Percentiles rank a stretch among this genome's conserved stretches.
Conservation (phyloP, 2,888 invertebrate genomes). For the Cylloceria caligata region DNA sequence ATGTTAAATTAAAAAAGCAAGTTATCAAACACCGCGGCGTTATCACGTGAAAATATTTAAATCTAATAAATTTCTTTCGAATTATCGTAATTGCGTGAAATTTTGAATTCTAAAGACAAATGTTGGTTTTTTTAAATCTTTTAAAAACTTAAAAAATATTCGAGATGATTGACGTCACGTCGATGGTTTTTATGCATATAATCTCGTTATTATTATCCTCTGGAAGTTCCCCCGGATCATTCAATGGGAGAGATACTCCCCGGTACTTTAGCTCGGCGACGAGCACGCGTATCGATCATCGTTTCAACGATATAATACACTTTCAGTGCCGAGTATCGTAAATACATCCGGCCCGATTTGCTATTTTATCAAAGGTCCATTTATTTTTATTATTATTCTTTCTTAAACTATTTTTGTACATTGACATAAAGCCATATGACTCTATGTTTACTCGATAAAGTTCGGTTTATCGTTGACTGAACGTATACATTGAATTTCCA, state of each 20-base stretch:
- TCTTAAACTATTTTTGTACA: no score
- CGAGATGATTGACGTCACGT: constrained; percentile 45
- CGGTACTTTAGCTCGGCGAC: constrained; percentile 18
- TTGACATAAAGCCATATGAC: neutral
- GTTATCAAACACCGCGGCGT: no score
- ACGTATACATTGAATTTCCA: constrained; percentile 20
- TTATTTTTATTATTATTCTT: neutral
- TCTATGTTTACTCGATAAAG: constrained; percentile 12
- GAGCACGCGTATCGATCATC: constrained; percentile 37
- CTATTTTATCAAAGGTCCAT: constrained; percentile 6
- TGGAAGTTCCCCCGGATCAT: constrained; percentile 24
- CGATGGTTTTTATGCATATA: constrained; percentile 16
- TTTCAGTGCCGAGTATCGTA: constrained; percentile 26
- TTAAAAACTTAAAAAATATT: constrained; percentile 34
- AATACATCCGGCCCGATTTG: constrained; percentile 45
- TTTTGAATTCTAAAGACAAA: neutral
- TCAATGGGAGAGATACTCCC: constrained; percentile 24
- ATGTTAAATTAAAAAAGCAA: no score
- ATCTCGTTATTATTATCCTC: constrained; percentile 43
- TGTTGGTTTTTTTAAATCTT: neutral
- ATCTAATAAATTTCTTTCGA: neutral
- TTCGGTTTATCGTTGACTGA: constrained; percentile 9
- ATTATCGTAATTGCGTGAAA: neutral
- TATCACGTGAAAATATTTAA: neutral
- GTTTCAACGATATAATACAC: constrained; percentile 24